phyloP scores from a whole-genome alignment of 92 coral and sea anemone genomes.

The Epizoanthus stellaris region DNA sequence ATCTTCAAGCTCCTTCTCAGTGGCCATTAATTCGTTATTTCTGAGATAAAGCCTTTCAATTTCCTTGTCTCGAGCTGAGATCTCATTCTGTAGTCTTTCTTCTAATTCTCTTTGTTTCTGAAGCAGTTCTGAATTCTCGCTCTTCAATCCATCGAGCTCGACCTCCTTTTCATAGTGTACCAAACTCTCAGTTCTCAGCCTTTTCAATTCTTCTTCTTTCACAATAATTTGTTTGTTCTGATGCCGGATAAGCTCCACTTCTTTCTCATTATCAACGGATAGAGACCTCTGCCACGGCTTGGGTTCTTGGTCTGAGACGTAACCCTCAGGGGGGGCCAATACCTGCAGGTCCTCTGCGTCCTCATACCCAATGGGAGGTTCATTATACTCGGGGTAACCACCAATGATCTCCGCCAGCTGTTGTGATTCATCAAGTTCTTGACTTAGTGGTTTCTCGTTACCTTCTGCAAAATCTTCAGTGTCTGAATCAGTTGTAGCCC shows the following conservation, averaged over 20 bases:
- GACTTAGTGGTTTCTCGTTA: conserved; percentile 58
- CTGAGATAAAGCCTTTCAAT: conserved; percentile 77
- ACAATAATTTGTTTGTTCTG: conserved; percentile 29
- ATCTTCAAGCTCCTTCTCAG: conserved; percentile 66
- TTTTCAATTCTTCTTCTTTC: conserved; percentile 56
- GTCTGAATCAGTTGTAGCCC: conserved; percentile 59
- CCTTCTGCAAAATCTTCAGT: conserved; percentile 58
- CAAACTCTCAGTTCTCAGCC: conserved; percentile 31
- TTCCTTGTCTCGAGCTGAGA: conserved; percentile 63
- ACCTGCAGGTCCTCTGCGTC: conserved; percentile 17
- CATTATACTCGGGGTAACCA: conserved; percentile 28
- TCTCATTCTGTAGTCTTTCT: conserved; percentile 54
- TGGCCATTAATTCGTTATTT: conserved; percentile 64
- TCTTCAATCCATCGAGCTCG: conserved; percentile 58
- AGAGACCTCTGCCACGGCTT: conserved; percentile 6
- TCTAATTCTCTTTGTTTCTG: conserved; percentile 52
- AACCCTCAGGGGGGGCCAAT: conserved; percentile 33
- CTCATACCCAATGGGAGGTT: conserved; percentile 20
- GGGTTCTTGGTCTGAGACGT: conserved; percentile 26
- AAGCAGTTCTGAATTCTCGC: conserved; percentile 53
- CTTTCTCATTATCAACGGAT: conserved; percentile 20
- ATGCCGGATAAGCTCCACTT: conserved; percentile 33
- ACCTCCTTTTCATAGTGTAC: conserved; percentile 41
- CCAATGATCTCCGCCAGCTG: conserved; percentile 23
- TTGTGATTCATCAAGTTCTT: conserved; percentile 44